phyloP scores from a whole-genome alignment of 2,888 invertebrate genomes.

The Drosophila fungiperda region DNA sequence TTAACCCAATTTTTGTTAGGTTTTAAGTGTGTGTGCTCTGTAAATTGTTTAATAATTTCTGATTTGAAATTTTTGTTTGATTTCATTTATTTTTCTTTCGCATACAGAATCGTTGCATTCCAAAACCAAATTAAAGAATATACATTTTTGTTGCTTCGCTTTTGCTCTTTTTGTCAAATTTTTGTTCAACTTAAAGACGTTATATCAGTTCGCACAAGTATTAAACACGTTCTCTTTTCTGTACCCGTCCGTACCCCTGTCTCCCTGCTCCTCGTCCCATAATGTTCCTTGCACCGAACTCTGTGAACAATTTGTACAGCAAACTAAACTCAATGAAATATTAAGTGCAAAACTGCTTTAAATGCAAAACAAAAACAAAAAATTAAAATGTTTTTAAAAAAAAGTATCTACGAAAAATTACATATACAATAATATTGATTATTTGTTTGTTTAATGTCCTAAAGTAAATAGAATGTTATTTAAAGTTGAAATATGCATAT shows the following conservation, averaged over 20 bases:
- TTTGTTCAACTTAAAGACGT: slow-evolving; percentile 44
- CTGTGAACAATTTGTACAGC: slow-evolving; percentile 74
- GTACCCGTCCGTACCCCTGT: slow-evolving; percentile 18
- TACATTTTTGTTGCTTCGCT: slow-evolving; percentile 40
- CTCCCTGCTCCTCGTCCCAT: slow-evolving; percentile 22
- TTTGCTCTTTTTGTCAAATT: slow-evolving; percentile 22
- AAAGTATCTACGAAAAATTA: slow-evolving; percentile 35
- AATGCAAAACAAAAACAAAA: slow-evolving; percentile 47
- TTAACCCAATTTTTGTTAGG: slow-evolving; percentile 71
- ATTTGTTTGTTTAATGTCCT: slow-evolving; percentile 60
- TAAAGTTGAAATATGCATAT: slow-evolving; percentile 45
- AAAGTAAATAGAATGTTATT: slow-evolving; percentile 60
- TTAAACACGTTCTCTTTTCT: slow-evolving; percentile 55
- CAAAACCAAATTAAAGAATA: slow-evolving; percentile 59
- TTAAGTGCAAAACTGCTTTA: slow-evolving; percentile 74
- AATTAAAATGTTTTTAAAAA: slow-evolving; percentile 43
- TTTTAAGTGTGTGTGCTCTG: slow-evolving; percentile 72
- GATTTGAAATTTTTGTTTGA: slow-evolving; percentile 17
- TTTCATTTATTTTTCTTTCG: slow-evolving; percentile 36
- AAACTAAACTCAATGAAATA: slow-evolving; percentile 65
- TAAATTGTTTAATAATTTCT: slow-evolving; percentile 59
- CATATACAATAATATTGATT: slow-evolving; percentile 45
- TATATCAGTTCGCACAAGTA: slow-evolving; percentile 75
- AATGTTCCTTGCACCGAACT: slow-evolving; percentile 58
- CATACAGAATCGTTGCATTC: slow-evolving; percentile 76